Base-by-base conservation (phyloP, 1,140 invertebrate genomes). In the Leptopilina clavipes region DNA sequence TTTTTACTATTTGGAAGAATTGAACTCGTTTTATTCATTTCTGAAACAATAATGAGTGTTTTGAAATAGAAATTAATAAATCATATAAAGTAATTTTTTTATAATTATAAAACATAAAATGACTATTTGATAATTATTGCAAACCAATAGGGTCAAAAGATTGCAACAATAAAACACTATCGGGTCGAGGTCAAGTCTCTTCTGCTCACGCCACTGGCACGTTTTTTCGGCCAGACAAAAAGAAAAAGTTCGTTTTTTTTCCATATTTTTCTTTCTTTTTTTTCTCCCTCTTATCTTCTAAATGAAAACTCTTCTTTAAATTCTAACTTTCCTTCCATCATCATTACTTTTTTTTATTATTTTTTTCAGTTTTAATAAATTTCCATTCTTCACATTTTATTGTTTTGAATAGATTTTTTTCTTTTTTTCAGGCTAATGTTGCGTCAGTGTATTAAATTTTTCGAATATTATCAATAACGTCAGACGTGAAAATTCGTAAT, bases 81-180 rank as follows among this genome's bases (percentile, higher is more conserved):
- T 65, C 1, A 5, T 25, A 10, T 59, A 12, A 14, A 37, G 54
- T n/a, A 6, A 65, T 12, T 56, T 19, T 59, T 37, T 8, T 12
- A 52, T 52, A 52, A 31, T 31, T 65, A n/a, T 12, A 31, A 14
- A 14, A 25, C 25, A 59, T 59, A 25, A 12, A 65, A 65, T 65
- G 22, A 25, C 25, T 65, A 65, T 65, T 65, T 65, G 22, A 65
- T 65, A 65, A 65, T 37, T 65, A 65, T 65, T 65, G 59, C 59
- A 65, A 65, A 65, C 59, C 59, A 65, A 65, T 65, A 65, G 25
- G 59, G 59, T 65, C 19, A 65, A 65, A 65, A 65, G 59, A 65
- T 17, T 65, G 59, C 25, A 65, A 65, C n/a, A 40, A 40, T 40
- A 31, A 65, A 22, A 65, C 22, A 14, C 22, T 31, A 65, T 65